phyloP scores from a whole-genome alignment of 2,113 vertebrate genomes.

The Fukomys damarensis region DNA sequence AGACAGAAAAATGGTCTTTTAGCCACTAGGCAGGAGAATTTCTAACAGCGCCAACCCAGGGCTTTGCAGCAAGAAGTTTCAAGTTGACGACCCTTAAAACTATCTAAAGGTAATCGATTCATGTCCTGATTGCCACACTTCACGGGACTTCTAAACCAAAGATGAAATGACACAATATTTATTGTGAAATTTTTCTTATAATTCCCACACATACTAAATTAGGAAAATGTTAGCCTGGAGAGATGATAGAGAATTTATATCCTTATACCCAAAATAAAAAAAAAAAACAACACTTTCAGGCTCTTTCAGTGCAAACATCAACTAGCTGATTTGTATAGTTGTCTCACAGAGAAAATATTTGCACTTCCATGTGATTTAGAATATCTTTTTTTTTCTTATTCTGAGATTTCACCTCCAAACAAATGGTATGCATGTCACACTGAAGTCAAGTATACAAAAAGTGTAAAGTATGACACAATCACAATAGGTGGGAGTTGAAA shows the following conservation, averaged over 20 bases:
- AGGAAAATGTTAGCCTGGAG: not conserved
- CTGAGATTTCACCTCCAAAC: conserved; percentile 45
- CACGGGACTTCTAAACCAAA: not conserved
- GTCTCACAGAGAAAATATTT: conserved; percentile 53
- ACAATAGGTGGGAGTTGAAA: conserved; percentile 38
- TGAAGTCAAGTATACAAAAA: conserved; percentile 12
- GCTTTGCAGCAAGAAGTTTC: not conserved
- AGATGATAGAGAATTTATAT: not conserved
- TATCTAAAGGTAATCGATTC: not conserved
- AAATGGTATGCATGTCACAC: conserved; percentile 62
- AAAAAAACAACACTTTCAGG: not conserved
- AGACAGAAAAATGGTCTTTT: not conserved
- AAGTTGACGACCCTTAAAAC: not conserved
- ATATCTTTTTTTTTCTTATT: not conserved
- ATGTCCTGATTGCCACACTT: not conserved
- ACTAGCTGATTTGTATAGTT: conserved; percentile 44
- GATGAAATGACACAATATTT: not conserved
- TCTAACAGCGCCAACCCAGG: not conserved
- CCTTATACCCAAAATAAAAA: not conserved
- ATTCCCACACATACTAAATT: not conserved
- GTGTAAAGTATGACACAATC: conserved; percentile 39
- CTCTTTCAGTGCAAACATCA: not conserved
- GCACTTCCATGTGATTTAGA: conserved; percentile 35
- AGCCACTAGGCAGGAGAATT: not conserved
- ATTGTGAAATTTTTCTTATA: not conserved